Evolutionary conservation across 2,888 invertebrate genomes (phyloP).

Genomic region (Conomelus anceps): DNA sequence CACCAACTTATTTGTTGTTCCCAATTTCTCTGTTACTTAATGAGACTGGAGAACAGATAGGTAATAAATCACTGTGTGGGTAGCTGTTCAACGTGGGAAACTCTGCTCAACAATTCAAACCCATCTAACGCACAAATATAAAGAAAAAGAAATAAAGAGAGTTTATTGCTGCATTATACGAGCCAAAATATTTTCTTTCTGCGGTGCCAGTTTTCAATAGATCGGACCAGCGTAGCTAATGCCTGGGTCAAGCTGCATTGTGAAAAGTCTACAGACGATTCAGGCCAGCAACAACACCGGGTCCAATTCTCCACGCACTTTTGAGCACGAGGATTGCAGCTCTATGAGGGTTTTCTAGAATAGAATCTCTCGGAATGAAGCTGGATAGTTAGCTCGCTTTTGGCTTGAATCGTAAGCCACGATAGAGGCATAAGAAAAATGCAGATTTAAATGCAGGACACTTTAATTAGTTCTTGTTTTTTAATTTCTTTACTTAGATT

Average conservation of each 20-base stretch:
- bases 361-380: not conserved
- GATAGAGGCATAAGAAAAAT: too few relatives aligned
- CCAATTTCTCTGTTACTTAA: not conserved
- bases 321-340: not conserved
- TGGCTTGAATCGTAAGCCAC: not conserved
- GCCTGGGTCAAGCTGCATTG: not conserved
- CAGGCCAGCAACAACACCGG: not conserved
- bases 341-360: not conserved
- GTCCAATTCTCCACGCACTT: not conserved
- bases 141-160: not conserved
- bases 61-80: not conserved
- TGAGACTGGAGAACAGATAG: not conserved
- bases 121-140: not conserved
- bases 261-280: not conserved
- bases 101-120: not conserved
- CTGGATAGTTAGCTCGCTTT: not conserved
- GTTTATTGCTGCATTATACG: slow-evolving; percentile 9
- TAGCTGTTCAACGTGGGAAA: not conserved
- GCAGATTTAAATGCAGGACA: too few relatives aligned
- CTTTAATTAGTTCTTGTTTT: too few relatives aligned
- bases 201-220: not conserved
- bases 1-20: not conserved
- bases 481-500: too few relatives aligned
- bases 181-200: not conserved
- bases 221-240: not conserved